Conservation (phyloP, 2,888 invertebrate species). For the Melikaiella ostensackeni region DNA sequence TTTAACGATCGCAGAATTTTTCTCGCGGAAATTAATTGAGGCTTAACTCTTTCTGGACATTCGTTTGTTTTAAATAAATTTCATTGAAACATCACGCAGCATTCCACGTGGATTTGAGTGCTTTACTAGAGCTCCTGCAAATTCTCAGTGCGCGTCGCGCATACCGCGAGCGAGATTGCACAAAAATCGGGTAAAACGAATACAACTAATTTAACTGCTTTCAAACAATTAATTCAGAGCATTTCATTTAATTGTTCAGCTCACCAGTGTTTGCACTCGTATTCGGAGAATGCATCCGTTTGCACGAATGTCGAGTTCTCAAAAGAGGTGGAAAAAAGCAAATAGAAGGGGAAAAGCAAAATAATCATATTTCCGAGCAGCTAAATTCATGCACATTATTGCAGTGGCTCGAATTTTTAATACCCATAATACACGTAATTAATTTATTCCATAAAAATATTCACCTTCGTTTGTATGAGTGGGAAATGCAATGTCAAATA, state of each 20-base stretch:
- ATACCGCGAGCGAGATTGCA: conserved; percentile 52
- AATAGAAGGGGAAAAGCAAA: background rate
- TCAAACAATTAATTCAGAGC: conserved; percentile 75
- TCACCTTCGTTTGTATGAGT: too few species aligned
- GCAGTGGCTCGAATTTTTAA: background rate
- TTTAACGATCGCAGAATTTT: background rate
- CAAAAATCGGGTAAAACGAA: conserved; percentile 73
- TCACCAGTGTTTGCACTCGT: conserved; percentile 55
- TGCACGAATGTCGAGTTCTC: conserved; percentile 38
- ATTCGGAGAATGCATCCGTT: conserved; percentile 49
- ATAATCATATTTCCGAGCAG: background rate
- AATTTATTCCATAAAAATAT: too few species aligned
- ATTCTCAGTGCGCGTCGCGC: conserved; percentile 51
- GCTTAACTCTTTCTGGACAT: background rate
- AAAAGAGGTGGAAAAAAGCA: background rate
- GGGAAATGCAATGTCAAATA: too few species aligned
- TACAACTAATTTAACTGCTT: conserved; percentile 71
- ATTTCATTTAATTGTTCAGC: conserved; percentile 73
- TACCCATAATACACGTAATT: too few species aligned
- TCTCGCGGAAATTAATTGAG: background rate
- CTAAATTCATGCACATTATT: too few species aligned
- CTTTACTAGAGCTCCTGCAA: conserved; percentile 49
- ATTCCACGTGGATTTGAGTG: conserved; percentile 50
- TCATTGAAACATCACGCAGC: conserved; percentile 48
- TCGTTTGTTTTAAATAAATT: conserved; percentile 47